Conservation (phyloP, 92 coral and sea anemone genomes). For the Pocillopora grandis region DNA sequence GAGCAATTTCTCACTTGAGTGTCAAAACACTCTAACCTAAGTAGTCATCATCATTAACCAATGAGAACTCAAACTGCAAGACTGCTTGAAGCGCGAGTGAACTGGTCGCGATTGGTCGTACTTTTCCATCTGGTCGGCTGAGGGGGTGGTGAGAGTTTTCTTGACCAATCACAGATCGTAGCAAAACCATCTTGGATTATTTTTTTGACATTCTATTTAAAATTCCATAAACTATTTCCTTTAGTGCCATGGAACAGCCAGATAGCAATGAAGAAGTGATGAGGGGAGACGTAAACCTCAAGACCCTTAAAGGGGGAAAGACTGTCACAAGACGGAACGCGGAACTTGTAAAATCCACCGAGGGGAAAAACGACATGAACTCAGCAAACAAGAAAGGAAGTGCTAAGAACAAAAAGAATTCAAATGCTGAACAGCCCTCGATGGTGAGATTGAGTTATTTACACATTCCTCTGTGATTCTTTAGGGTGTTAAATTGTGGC, state of each 20-base stretch:
- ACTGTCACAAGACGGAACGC: slow-evolving; percentile 83
- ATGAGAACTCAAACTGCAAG: too few relatives aligned
- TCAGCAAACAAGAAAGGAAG: slow-evolving; percentile 58
- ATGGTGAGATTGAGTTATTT: slow-evolving; percentile 48
- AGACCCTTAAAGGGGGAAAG: slow-evolving; percentile 42
- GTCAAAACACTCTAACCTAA: too few relatives aligned
- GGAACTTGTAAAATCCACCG: slow-evolving; percentile 72
- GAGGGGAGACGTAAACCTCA: slow-evolving; percentile 80
- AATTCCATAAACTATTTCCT: background rate
- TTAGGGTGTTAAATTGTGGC: too few relatives aligned
- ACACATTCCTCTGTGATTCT: background rate
- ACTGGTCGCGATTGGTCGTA: too few relatives aligned
- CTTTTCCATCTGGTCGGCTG: too few relatives aligned
- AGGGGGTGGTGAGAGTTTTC: too few relatives aligned
- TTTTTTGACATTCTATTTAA: too few relatives aligned
- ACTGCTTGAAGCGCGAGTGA: too few relatives aligned
- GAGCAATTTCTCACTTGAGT: too few relatives aligned
- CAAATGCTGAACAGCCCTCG: slow-evolving; percentile 56
- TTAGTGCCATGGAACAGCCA: slow-evolving; percentile 82
- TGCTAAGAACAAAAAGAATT: slow-evolving; percentile 62
- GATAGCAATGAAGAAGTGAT: slow-evolving; percentile 61
- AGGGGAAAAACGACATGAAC: slow-evolving; percentile 65
- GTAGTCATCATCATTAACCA: too few relatives aligned
- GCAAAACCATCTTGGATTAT: too few relatives aligned
- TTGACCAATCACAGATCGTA: too few relatives aligned